phyloP scores from a whole-genome alignment of 2,113 vertebrate genomes.

The Eudyptes chrysolophus region DNA sequence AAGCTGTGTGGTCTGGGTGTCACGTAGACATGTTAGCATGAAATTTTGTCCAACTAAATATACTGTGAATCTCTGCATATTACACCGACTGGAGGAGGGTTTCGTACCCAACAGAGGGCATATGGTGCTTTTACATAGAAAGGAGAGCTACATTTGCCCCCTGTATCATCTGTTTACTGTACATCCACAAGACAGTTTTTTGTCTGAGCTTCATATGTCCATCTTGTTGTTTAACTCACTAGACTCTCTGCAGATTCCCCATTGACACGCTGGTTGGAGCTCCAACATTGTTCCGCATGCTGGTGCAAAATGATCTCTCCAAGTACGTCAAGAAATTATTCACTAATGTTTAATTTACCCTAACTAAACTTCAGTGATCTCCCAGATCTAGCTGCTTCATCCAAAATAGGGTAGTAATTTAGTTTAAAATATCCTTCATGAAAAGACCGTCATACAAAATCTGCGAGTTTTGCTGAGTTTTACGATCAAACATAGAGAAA shows the following conservation, averaged over 20 bases:
- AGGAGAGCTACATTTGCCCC: background rate
- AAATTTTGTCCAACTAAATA: background rate
- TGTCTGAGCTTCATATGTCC: background rate
- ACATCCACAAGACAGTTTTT: background rate
- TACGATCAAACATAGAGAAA: background rate
- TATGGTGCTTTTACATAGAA: background rate
- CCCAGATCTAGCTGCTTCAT: background rate
- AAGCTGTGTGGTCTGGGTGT: background rate
- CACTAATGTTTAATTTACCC: background rate
- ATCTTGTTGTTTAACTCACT: background rate
- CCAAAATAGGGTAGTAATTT: background rate
- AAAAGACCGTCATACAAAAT: background rate
- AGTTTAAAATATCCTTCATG: background rate
- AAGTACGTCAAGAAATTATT: slow-evolving; percentile 58
- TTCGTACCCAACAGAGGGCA: background rate
- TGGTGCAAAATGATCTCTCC: slow-evolving; percentile 71
- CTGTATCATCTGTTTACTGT: background rate
- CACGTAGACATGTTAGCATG: background rate
- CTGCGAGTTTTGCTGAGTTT: background rate
- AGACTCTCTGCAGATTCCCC: slow-evolving; percentile 81
- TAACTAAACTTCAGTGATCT: background rate
- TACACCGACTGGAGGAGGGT: background rate
- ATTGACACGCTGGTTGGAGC: slow-evolving; percentile 65
- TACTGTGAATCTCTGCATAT: background rate
- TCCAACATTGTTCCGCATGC: slow-evolving; percentile 77